A percentile compares a stretch with the other conserved stretches of the same genome.
phyloP scores from a whole-genome alignment of 2,113 vertebrate species.

The Bothrops jararaca region DNA sequence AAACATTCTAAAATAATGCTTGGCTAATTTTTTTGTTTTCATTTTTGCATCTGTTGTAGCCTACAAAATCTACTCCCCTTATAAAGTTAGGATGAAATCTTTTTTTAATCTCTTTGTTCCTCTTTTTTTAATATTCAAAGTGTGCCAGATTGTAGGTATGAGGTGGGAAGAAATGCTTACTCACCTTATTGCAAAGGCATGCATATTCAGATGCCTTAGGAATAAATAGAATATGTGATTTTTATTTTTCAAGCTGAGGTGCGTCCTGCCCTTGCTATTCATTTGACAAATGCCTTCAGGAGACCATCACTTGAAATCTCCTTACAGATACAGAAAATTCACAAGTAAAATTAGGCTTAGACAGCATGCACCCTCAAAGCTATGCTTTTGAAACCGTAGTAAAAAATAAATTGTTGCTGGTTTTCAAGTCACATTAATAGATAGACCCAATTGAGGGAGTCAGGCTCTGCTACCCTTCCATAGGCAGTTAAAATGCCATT shows the following conservation, averaged over 20 bases:
- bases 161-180: neutral
- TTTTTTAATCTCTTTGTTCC: neutral
- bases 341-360: neutral
- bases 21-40: neutral
- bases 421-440: neutral
- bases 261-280: neutral
- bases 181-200: neutral
- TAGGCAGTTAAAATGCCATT: neutral
- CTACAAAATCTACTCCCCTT: neutral
- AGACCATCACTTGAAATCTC: neutral
- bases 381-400: neutral
- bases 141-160: neutral
- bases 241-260: neutral
- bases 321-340: neutral
- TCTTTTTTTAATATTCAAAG: neutral
- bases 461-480: neutral
- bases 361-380: neutral
- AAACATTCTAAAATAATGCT: neutral
- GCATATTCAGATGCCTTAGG: neutral
- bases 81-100: neutral
- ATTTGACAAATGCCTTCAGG: slow-evolving; percentile 1
- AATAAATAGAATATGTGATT: neutral
- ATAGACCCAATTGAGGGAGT: neutral
- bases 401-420: neutral
- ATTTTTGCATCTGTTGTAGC: neutral